Evolutionary conservation across 1,140 invertebrate species (phyloP), one percentile per base, ranked within the genome.

Genomic region (Sitobion miscanthi): DNA sequence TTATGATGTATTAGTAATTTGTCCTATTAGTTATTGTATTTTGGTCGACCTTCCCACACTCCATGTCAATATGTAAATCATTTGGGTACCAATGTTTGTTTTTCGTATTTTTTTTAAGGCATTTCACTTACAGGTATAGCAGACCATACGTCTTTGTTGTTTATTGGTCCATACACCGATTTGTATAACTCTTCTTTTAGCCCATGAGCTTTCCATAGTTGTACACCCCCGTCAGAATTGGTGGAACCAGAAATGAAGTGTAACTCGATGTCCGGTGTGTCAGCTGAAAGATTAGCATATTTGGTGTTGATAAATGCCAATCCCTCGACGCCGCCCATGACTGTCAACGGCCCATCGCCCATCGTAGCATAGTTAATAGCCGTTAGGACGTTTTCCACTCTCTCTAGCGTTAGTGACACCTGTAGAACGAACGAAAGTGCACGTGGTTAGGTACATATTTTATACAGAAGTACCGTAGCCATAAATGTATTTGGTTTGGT

Each of bases 221-320:
- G 98, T 38, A 96, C 96, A 0, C 98, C 98, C 0, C 97, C 97
- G 94, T 99, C 98, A 0, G 98, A 98, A 94, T 98, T 98, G 0
- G 97, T 98, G 2, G 97, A 98, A 0, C 98, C 98, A 0, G 98
- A 98, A n/a, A 98, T 96, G 94, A 99, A 99, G 95, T 99, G 98
- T 94, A 99, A 97, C 94, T 99, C 98, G 38, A 99, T 98, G 94
- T 99, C 98, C 0, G 98, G 98, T 95, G 97, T 98, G 94, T 99
- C 98, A 9, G 98, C 96, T 0, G 97, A 96, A 0, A 96, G 96
- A 94, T 99, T 99, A 0, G 96, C 97, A 94, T 97, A 98, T 95
- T 98, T 98, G 0, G 98, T 99, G 88, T 98, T 98, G 30, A 99
- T 97, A 95, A 98, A 99, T 2, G 97, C 98, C 8, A 99, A 95